Conservation (phyloP, 2,888 invertebrate genomes). For the Hemicrepidius hirtus region DNA sequence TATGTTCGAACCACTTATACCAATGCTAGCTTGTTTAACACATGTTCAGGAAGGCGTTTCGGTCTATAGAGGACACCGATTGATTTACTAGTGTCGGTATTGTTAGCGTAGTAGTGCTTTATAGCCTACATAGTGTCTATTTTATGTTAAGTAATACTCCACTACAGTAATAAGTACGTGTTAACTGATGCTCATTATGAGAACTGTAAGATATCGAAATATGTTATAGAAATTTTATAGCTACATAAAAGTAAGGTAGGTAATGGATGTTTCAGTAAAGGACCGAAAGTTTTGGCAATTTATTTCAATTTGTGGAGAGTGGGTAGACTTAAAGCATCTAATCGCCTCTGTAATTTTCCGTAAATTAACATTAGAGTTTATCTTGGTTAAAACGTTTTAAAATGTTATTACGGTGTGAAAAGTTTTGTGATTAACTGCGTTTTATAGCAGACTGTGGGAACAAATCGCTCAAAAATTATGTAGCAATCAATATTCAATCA, state of each 20-base stretch:
- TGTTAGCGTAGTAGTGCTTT: background rate
- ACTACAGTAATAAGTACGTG: too few relatives aligned
- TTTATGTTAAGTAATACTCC: background rate
- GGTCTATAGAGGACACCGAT: conserved; percentile 25
- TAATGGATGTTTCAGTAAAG: background rate
- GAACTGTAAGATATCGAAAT: too few relatives aligned
- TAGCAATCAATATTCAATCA: too few relatives aligned
- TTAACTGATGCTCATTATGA: too few relatives aligned
- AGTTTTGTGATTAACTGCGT: too few relatives aligned
- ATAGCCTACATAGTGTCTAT: background rate
- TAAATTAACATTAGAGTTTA: conserved; percentile 7
- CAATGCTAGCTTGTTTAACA: conserved; percentile 39
- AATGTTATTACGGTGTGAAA: too few relatives aligned
- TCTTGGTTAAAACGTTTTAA: background rate
- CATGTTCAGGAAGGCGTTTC: conserved; percentile 30
- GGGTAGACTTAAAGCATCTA: conserved; percentile 7
- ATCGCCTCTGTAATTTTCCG: background rate
- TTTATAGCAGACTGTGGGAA: too few relatives aligned
- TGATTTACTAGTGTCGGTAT: conserved; percentile 28
- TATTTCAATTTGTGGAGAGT: conserved; percentile 1
- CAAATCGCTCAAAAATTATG: too few relatives aligned
- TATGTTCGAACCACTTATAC: conserved; percentile 35
- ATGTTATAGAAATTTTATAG: background rate
- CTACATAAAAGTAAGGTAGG: conserved; percentile 1
- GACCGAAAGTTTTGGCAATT: conserved; percentile 6